Conservation (phyloP, 2,888 invertebrate species). For the Xestia ashworthii region DNA sequence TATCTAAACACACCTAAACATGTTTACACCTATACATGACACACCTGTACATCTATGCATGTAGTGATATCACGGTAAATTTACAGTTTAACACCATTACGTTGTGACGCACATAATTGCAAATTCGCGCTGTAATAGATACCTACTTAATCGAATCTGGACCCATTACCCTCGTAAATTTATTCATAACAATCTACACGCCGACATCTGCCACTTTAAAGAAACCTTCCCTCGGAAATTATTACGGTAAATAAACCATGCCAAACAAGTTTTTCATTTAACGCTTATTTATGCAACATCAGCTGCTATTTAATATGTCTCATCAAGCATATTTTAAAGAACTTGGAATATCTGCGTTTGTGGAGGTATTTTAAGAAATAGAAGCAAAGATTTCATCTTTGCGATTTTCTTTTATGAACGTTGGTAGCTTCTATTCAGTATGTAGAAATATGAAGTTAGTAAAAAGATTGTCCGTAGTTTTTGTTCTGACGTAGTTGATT, state of each 20-base stretch:
- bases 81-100: slow-evolving; percentile 56
- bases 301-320: slow-evolving; percentile 51
- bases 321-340: slow-evolving; percentile 58
- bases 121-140: slow-evolving; percentile 67
- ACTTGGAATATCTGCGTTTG: slow-evolving; percentile 15
- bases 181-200: slow-evolving; percentile 67
- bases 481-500: not conserved
- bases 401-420: slow-evolving; percentile 33
- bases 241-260: slow-evolving; percentile 55
- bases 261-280: slow-evolving; percentile 41
- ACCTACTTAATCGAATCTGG: slow-evolving; percentile 71
- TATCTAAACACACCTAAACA: slow-evolving; percentile 48
- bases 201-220: slow-evolving; percentile 44
- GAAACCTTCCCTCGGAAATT: slow-evolving; percentile 45
- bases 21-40: slow-evolving; percentile 3
- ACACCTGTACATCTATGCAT: not conserved
- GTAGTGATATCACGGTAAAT: slow-evolving; percentile 48
- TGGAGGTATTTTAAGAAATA: slow-evolving; percentile 36
- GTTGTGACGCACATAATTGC: slow-evolving; percentile 62
- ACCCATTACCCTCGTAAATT: slow-evolving; percentile 72
- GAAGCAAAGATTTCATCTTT: slow-evolving; percentile 38
- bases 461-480: slow-evolving; percentile 12
- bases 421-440: slow-evolving; percentile 8
- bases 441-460: slow-evolving; percentile 16
- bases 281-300: slow-evolving; percentile 55